A percentile compares a stretch with the other conserved stretches of the same genome.
phyloP scores from a whole-genome alignment of 1,140 invertebrate genomes.

The Aphaenogaster ashmeadi region DNA sequence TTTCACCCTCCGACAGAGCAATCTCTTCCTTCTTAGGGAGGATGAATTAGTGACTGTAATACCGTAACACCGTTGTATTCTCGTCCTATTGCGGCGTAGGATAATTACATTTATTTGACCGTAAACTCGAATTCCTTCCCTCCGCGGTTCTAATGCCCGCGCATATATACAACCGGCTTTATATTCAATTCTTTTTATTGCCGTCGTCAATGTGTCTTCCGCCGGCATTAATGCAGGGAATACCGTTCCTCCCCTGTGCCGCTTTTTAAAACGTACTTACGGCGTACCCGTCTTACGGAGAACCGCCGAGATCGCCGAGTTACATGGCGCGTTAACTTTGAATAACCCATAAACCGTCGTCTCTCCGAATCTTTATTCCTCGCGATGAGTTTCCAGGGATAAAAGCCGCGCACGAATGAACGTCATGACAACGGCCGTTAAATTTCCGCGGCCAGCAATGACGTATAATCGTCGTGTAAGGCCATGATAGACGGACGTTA shows the following conservation, averaged over 20 bases:
- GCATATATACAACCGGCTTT: conserved; percentile 27
- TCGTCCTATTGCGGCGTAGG: neutral
- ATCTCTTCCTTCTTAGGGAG: neutral
- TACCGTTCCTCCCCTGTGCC: neutral
- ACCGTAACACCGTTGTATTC: neutral
- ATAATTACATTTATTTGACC: conserved; percentile 59
- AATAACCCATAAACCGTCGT: conserved; percentile 52
- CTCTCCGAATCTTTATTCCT: conserved; percentile 44
- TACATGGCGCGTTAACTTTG: conserved; percentile 62
- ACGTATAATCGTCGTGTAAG: conserved; percentile 30
- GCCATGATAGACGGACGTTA: neutral
- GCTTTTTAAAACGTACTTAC: conserved; percentile 52
- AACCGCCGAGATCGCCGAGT: conserved; percentile 21
- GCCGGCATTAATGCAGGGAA: conserved; percentile 22
- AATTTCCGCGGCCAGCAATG: neutral
- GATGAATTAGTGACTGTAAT: conserved; percentile 24
- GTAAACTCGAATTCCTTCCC: conserved; percentile 46
- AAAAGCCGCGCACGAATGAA: conserved; percentile 32
- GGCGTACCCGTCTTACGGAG: neutral
- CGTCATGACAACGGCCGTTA: conserved; percentile 5
- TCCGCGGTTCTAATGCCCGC: neutral
- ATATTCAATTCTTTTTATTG: conserved; percentile 59
- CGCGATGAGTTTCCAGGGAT: conserved; percentile 29
- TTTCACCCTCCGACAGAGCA: neutral
- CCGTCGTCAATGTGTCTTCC: conserved; percentile 42